Conservation (phyloP, 1,140 invertebrate species). For the Temnothorax curvispinosus region DNA sequence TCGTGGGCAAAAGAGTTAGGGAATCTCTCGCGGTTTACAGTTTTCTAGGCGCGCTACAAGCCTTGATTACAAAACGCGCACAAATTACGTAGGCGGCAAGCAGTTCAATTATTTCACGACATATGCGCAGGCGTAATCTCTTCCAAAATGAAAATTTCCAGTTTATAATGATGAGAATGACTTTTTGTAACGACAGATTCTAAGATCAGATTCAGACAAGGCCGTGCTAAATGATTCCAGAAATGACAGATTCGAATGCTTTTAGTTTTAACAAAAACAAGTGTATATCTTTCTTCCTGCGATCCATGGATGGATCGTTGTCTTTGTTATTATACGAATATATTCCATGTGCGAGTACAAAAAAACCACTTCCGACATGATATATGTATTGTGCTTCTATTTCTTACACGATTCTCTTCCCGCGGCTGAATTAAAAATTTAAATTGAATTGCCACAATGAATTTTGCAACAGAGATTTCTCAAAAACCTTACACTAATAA, state of each 20-base stretch:
- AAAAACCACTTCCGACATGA: constrained; percentile 10
- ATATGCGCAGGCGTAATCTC: background rate
- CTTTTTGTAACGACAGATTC: constrained; percentile 1
- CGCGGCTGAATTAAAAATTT: background rate
- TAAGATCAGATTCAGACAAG: background rate
- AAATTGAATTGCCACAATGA: background rate
- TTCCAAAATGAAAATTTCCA: background rate
- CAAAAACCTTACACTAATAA: background rate
- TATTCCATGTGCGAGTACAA: constrained; percentile 16
- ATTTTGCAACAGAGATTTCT: background rate
- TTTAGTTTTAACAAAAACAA: background rate
- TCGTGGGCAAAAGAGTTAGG: constrained; percentile 6
- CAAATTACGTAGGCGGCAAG: background rate
- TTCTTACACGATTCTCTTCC: background rate
- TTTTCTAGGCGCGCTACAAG: constrained; percentile 5
- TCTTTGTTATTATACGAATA: background rate
- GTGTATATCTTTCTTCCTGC: background rate
- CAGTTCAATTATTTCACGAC: background rate
- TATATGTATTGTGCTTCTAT: background rate
- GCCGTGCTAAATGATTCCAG: background rate
- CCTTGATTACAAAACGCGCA: background rate
- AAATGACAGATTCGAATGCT: background rate
- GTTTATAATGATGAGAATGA: constrained; percentile 1
- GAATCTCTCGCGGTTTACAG: constrained; percentile 37
- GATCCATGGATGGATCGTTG: background rate